Evolutionary conservation across 2,113 vertebrate genomes (phyloP).

Genomic region (Xiphorhynchus elegans): DNA sequence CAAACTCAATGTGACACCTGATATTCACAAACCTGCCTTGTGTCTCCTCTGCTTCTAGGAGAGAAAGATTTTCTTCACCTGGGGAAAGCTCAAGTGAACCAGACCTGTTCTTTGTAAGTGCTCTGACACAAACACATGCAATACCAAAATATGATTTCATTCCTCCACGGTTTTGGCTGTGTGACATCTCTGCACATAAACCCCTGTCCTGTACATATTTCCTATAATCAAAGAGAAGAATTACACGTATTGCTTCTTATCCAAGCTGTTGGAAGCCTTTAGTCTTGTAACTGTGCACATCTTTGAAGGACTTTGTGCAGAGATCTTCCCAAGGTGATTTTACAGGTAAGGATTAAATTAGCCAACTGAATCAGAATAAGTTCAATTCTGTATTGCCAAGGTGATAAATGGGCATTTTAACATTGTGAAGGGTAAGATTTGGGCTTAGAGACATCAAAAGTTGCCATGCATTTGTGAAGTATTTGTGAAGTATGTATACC

Average conservation of each 20-base stretch:
- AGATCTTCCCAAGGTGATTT: slow-evolving; percentile 25
- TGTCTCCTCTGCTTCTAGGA: not conserved
- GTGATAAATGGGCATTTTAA: not conserved
- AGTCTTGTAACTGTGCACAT: not conserved
- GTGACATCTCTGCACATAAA: not conserved
- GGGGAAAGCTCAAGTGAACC: not conserved
- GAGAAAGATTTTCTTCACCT: not conserved
- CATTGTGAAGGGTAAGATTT: not conserved
- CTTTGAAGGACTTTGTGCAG: not conserved
- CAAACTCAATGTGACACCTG: not conserved
- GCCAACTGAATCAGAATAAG: not conserved
- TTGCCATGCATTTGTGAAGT: not conserved
- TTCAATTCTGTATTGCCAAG: not conserved
- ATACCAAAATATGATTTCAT: not conserved
- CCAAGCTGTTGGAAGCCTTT: not conserved
- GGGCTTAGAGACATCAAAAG: not conserved
- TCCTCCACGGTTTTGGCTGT: not conserved
- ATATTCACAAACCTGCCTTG: not conserved
- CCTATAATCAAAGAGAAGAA: not conserved
- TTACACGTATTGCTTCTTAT: not conserved
- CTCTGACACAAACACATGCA: not conserved
- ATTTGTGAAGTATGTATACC: not conserved
- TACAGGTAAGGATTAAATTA: slow-evolving; percentile 29
- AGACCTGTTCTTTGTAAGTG: not conserved
- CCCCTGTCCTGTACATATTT: not conserved